These are phyloP conservation scores for Acleris cristana DNA, from an alignment of 2,888 invertebrate species.

Conservation along the genomic window DNA sequence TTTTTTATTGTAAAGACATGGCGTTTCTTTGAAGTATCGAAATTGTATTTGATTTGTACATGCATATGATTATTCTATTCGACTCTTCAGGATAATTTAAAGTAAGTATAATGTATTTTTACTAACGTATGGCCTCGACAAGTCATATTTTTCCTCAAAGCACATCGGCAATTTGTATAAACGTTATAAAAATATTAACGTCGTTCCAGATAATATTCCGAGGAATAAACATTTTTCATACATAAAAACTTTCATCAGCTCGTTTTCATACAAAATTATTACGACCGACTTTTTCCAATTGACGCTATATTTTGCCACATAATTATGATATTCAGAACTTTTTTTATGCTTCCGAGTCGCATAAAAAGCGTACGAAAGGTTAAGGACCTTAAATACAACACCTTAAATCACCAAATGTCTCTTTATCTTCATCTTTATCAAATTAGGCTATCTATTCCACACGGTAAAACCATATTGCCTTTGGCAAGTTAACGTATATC, in stretches of 20 bases:
- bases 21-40: too few relatives aligned
- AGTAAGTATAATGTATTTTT: too few relatives aligned
- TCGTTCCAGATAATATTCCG: slow-evolving; percentile 15
- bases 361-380: neutral
- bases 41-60: too few relatives aligned
- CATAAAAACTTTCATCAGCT: slow-evolving; percentile 14
- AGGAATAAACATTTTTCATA: slow-evolving; percentile 11
- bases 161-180: slow-evolving; percentile 19
- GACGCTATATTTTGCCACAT: neutral
- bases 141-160: slow-evolving; percentile 9
- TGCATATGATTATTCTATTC: too few relatives aligned
- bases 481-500: too few relatives aligned
- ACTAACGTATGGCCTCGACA: neutral
- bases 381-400: neutral
- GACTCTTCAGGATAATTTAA: too few relatives aligned
- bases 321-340: neutral
- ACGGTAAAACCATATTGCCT: too few relatives aligned
- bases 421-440: too few relatives aligned
- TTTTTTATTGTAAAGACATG: too few relatives aligned
- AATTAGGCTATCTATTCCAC: too few relatives aligned
- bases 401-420: too few relatives aligned
- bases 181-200: slow-evolving; percentile 24
- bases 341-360: neutral
- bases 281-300: slow-evolving; percentile 15
- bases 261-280: slow-evolving; percentile 18